Base-by-base conservation (phyloP, 2,797 vertebrate genomes). In the Anomalospiza imberbis region DNA sequence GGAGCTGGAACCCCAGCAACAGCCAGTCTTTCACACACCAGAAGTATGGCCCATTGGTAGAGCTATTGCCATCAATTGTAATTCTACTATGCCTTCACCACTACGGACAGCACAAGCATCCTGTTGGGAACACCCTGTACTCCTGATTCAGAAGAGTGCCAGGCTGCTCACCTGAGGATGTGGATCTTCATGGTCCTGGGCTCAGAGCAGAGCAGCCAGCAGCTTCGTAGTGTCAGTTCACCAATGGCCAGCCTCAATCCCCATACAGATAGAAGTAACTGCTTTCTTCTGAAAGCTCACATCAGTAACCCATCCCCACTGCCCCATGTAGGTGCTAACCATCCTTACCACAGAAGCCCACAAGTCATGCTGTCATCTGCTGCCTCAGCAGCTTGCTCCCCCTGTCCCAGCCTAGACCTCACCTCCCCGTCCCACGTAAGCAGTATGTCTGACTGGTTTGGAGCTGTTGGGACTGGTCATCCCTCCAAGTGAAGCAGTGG, bases 371-470 rank as follows among this genome's bases (percentile, higher is more conserved):
- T 70, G 67, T n/a, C 44, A 50, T 29, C 31, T 82, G 22, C 85
- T 79, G 54, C 51, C n/a, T 62, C 31, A 71, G 16, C 38, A 68
- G 31, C 29, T 84, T 0, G 0, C 36, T 78, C 3, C 5, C 26
- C 19, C 12, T 9, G 2, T 34, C 45, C 38, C 40, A 70, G 34
- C 4, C 21, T 24, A 85, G 34, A 15, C 31, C 22, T 58, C 4
- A 0, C 6, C 45, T 53, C 20, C 21, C 9, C 2, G 1, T 71
- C 26, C 29, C n/a, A 17, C 4, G 19, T 1, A 1, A 88, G 47
- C 42, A 57, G 24, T 3, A 6, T 4, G 2, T 15, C 70, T 2
- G 1, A 12, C 9, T 74, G 11, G 12, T 75, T 68, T 54, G 28
- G 40, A 67, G 48, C 26, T 7, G 1, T 2, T 54, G 66, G 50